Base-by-base conservation (phyloP, 1,140 invertebrate species). In the Cyclargus thomasi region DNA sequence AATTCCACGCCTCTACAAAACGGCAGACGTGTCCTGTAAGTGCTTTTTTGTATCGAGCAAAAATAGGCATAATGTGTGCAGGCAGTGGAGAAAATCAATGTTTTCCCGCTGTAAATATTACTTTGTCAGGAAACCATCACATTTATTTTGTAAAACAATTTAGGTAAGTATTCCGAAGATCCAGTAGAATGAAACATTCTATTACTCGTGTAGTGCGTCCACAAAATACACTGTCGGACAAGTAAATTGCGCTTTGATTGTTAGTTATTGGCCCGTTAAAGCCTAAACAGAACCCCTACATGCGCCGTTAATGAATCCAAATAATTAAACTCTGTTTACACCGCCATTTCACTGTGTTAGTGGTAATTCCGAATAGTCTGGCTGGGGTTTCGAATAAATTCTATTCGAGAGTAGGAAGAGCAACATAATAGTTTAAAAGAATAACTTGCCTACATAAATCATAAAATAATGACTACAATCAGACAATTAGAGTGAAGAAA, bases 191-290 rank as follows among this genome's bases (percentile, higher is more conserved):
- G 39, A 14, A 47, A 47, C 39, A 47, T 47, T 47, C 39, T 47
- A 47, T 47, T 47, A 47, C 39, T 11, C 39, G 3, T 47, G 39
- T 47, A 16, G 39, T 16, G 39, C 39, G 39, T 47, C 14, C 39
- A 47, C 39, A 47, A 47, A 47, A 47, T 16, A 47, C 39, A 47
- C 39, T 47, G 55, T 6, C 17, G 55, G 55, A 59, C 55, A 59
- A 59, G 55, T 59, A 59, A 18, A 59, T 59, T 59, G 55, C 18
- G 55, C 55, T 59, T 59, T 59, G 55, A 59, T 59, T 59, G 55
- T 59, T 59, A 59, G 55, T 59, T 59, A 59, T 18, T 59, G 8
- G 55, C 20, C 55, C 6, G 55, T 21, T 59, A 21, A 2, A 18
- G 18, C 55, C 55, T 59, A 59, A 59, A 20, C 20, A 59, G 55